Evolutionary conservation across 1,140 invertebrate genomes (phyloP).

Genomic region (Charaxes varanes): DNA sequence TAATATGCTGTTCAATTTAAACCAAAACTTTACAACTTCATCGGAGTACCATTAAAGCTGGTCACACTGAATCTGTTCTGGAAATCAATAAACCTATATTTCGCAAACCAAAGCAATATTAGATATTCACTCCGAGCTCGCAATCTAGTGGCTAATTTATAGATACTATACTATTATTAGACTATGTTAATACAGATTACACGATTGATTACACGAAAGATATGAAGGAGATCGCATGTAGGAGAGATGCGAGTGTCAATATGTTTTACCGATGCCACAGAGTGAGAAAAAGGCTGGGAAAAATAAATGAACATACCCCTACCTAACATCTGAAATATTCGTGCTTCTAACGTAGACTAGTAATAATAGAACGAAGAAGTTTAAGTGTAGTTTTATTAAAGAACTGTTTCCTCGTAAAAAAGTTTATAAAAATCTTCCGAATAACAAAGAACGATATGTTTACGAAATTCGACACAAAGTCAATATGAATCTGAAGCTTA

Average conservation of each 20-base stretch:
- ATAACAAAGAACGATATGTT: not conserved
- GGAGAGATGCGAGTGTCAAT: too few species aligned
- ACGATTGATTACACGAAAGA: too few species aligned
- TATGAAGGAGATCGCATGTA: too few species aligned
- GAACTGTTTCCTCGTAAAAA: not conserved
- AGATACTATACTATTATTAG: conserved; percentile 15
- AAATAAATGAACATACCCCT: too few species aligned
- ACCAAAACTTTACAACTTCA: conserved; percentile 2
- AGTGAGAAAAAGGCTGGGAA: too few species aligned
- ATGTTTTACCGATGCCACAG: too few species aligned
- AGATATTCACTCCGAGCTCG: conserved; percentile 18
- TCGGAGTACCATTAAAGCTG: conserved; percentile 17
- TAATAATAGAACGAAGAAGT: not conserved
- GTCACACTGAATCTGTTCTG: conserved; percentile 29
- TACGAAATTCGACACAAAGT: not conserved
- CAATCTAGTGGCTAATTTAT: conserved; percentile 24
- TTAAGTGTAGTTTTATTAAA: not conserved
- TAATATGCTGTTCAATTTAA: too few species aligned
- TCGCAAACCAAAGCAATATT: conserved; percentile 12
- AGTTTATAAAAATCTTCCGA: conserved; percentile 1
- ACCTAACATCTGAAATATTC: too few species aligned
- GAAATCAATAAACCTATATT: conserved; percentile 62
- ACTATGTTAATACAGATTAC: too few species aligned
- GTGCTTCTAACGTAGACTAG: not conserved
- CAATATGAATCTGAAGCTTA: not conserved